Evolutionary conservation across 2,113 vertebrate species (phyloP).

Genomic region (Parus major): DNA sequence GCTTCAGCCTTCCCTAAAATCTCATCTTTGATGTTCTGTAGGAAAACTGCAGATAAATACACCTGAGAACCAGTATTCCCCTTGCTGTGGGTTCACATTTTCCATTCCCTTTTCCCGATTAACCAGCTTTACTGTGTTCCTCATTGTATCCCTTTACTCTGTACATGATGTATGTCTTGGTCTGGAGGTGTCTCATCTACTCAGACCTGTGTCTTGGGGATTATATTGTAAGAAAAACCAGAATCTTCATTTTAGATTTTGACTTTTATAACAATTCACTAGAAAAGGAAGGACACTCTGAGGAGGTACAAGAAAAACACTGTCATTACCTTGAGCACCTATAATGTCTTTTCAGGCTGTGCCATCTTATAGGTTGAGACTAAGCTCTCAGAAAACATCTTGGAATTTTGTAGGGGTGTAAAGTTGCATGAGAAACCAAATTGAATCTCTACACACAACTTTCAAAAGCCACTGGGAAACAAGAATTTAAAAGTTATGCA

Average conservation of each 20-base stretch:
- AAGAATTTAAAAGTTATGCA: background rate
- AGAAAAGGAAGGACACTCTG: background rate
- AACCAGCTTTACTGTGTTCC: background rate
- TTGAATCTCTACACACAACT: background rate
- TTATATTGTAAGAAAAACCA: background rate
- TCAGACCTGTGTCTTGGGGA: background rate
- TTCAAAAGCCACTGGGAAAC: background rate
- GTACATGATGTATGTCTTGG: background rate
- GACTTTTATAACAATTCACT: background rate
- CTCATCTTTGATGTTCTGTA: background rate
- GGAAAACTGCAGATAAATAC: background rate
- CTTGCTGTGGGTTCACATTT: accelerated
- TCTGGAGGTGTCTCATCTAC: background rate
- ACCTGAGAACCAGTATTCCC: background rate
- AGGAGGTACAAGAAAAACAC: background rate
- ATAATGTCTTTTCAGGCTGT: background rate
- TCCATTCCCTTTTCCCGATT: background rate
- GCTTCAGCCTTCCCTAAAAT: background rate
- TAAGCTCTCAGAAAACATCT: background rate
- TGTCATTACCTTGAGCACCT: background rate
- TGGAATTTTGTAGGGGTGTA: background rate
- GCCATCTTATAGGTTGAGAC: background rate
- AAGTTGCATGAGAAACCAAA: background rate
- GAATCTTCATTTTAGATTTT: background rate
- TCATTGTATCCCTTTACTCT: background rate